These are phyloP conservation scores for Phoebastria nigripes DNA, from an alignment of 2,797 vertebrate species.

Conservation along the genomic window DNA sequence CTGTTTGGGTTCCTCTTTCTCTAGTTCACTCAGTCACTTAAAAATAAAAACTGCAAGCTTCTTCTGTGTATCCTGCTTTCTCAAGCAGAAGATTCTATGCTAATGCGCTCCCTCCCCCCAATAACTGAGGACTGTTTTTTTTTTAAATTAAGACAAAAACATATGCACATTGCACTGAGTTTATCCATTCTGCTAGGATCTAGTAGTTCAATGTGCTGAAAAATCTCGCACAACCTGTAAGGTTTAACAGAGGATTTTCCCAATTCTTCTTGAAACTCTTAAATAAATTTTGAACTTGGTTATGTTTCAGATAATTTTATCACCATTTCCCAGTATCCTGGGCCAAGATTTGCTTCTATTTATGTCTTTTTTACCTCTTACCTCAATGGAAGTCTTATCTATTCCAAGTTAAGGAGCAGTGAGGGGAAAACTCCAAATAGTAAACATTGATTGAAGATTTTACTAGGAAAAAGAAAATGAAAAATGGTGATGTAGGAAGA, in stretches of 20 bases:
- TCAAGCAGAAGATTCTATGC: neutral
- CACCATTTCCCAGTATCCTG: neutral
- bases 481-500: neutral
- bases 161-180: neutral
- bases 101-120: neutral
- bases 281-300: neutral
- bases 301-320: neutral
- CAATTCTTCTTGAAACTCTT: neutral
- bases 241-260: neutral
- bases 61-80: neutral
- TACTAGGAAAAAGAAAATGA: neutral
- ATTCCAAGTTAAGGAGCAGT: neutral
- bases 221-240: neutral
- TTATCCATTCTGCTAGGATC: neutral
- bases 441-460: neutral
- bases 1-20: conserved; percentile 31
- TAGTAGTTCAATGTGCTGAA: neutral
- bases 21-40: neutral
- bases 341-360: neutral
- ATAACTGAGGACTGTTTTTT: neutral
- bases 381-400: neutral
- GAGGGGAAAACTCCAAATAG: neutral
- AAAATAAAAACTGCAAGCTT: neutral
- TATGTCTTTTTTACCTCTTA: neutral
- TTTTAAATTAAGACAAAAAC: neutral